Percentiles rank a stretch among this genome's conserved stretches.
Conservation (phyloP, 2,797 vertebrate species). For the Sorex maritimensis region DNA sequence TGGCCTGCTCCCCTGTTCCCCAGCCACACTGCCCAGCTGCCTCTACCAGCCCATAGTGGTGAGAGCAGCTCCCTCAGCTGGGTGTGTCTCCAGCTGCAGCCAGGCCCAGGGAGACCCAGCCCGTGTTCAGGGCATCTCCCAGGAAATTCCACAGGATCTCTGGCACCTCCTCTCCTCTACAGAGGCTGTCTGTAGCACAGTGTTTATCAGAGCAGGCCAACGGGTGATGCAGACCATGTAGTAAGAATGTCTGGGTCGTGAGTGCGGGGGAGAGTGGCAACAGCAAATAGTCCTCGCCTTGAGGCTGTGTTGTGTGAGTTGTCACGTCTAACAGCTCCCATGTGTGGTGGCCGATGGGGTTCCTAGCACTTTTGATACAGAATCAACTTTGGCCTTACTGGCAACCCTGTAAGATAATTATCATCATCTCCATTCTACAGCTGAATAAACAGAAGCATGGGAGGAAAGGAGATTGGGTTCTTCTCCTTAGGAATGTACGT, state of each 20-base stretch:
- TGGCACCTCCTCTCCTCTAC: background rate
- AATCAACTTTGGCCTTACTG: background rate
- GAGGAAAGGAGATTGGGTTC: background rate
- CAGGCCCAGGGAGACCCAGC: background rate
- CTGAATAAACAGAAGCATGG: background rate
- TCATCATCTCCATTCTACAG: background rate
- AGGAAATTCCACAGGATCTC: background rate
- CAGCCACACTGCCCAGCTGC: background rate
- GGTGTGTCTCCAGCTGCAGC: background rate
- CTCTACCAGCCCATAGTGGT: background rate
- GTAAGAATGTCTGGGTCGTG: background rate
- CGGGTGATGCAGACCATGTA: background rate
- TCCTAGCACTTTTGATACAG: background rate
- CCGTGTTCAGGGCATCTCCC: background rate
- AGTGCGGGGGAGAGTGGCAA: background rate
- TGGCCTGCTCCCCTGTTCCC: background rate
- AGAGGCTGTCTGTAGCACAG: background rate
- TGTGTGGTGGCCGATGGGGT: background rate
- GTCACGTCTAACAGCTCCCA: background rate
- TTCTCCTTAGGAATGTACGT: background rate
- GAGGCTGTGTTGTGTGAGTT: background rate
- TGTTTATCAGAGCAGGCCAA: background rate
- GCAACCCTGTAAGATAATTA: background rate
- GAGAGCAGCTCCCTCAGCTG: background rate
- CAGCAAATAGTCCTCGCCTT: background rate